A percentile compares a stretch with the other conserved stretches of the same genome.
Conservation (phyloP, 2,113 vertebrate species). For the Rousettus leschenaultii region DNA sequence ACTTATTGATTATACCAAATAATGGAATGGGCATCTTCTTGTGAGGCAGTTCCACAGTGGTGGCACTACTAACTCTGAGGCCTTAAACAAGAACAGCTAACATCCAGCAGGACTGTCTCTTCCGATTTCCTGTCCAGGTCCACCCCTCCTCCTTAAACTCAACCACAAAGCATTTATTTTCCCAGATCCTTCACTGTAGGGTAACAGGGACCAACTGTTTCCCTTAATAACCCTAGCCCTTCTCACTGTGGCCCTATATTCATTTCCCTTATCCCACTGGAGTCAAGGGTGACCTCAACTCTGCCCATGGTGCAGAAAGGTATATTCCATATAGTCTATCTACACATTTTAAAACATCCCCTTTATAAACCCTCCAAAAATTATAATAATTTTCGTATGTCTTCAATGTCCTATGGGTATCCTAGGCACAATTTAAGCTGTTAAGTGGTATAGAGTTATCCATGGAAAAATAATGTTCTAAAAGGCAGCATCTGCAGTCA, state of each 20-base stretch:
- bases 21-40: neutral
- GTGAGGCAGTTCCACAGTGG: neutral
- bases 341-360: neutral
- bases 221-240: neutral
- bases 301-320: neutral
- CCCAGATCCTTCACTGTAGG: neutral
- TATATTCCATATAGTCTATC: neutral
- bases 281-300: neutral
- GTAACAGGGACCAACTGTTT: neutral
- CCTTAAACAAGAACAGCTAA: neutral
- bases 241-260: neutral
- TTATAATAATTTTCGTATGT: neutral
- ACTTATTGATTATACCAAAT: neutral
- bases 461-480: neutral
- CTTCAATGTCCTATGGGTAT: neutral
- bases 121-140: neutral
- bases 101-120: neutral
- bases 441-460: neutral
- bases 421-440: neutral
- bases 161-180: neutral
- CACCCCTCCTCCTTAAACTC: neutral
- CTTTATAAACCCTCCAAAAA: neutral
- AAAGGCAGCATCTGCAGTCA: neutral
- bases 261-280: neutral
- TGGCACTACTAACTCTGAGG: neutral